Base-by-base conservation (phyloP, 2,888 invertebrate species). In the Acrobasis suavella region DNA sequence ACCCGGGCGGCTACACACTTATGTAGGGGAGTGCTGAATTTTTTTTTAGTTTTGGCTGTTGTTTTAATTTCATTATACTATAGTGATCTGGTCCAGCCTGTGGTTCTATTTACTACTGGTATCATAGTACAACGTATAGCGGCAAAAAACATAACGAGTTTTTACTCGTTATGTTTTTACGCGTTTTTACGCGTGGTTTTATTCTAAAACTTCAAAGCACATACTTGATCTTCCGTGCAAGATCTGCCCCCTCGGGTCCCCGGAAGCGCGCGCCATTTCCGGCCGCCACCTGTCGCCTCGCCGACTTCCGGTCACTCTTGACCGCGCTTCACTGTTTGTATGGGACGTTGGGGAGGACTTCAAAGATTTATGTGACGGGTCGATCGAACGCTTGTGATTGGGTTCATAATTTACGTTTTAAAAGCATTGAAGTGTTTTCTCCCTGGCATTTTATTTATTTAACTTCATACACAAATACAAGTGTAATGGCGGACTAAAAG, bases 251-350 rank as follows among this genome's bases (percentile, higher is more conserved):
- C 51, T 55, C 15, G 5, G 39, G 55, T 55, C 55, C 9, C 80
- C 86, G 88, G 88, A 89, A 81, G 80, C 72, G 74, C 22, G 74
- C 78, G 80, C 86, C 88, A 87, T 88, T 87, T 86, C 87, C 87
- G 77, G 68, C 67, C 80, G 72, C 86, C 87, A 89, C 89, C 88
- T 89, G 89, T 85, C 88, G 80, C 83, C 83, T 73, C 75, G 75
- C 72, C 74, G 72, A 77, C 85, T 83, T 89, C 89, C 89, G 87
- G 83, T 72, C 65, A 64, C 77, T 73, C 85, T 87, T 85, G 85
- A 84, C 84, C 86, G 72, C 67, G 37, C 59, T 60, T 60, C 22
- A 42, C 39, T 51, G 59, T 59, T 59, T 59, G 50, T 14, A 50
- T 22, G 56, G 56, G 42, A 39, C 38, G 50, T 17, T 38, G 17